Evolutionary conservation across 2,113 vertebrate species (phyloP).

Genomic region (Rhynchomys soricoides): DNA sequence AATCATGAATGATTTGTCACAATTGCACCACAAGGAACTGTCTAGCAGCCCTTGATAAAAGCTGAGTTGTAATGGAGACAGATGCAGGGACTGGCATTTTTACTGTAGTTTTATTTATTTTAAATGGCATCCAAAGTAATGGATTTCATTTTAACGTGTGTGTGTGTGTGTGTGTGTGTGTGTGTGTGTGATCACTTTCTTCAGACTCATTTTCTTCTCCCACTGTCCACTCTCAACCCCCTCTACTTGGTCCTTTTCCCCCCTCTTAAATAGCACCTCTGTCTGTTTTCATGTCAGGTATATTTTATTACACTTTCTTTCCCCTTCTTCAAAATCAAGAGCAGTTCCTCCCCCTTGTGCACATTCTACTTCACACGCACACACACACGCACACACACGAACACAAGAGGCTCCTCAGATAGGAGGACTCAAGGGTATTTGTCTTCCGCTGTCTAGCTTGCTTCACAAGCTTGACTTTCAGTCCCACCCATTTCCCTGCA

Average conservation of each 20-base stretch:
- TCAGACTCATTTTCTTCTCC: not conserved
- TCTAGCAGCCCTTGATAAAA: not conserved
- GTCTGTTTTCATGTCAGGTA: not conserved
- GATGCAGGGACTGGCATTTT: constrained; percentile 10
- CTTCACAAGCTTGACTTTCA: not conserved
- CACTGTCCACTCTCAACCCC: not conserved
- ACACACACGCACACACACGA: not conserved
- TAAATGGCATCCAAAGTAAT: not conserved
- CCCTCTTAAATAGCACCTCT: not conserved
- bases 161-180: too few species aligned
- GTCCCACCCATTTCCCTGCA: not conserved
- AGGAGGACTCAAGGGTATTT: not conserved
- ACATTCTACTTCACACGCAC: not conserved
- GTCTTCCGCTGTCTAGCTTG: not conserved
- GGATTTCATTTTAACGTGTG: not conserved
- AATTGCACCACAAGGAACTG: not conserved
- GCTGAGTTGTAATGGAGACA: constrained; percentile 20
- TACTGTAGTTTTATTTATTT: not conserved
- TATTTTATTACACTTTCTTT: not conserved
- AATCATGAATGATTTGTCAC: constrained; percentile 29
- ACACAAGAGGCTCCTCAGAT: not conserved
- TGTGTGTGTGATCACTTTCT: not conserved
- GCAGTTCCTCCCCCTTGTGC: not conserved
- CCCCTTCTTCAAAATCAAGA: too few species aligned
- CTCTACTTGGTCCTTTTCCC: not conserved